Conservation (phyloP, 2,888 invertebrate species). For the Panopea generosa region DNA sequence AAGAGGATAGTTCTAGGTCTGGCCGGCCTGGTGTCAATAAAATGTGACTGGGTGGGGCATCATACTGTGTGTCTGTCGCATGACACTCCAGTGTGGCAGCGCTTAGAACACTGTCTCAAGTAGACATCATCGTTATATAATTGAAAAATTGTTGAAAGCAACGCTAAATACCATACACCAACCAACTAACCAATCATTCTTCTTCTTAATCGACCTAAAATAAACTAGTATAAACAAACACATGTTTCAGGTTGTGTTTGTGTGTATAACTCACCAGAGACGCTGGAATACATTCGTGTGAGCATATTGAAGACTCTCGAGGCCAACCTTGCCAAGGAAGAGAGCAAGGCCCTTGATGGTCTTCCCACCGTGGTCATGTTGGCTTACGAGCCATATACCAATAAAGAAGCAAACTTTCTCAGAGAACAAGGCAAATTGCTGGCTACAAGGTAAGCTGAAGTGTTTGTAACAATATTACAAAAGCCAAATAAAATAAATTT, state of each 20-base stretch:
- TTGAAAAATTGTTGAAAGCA: no score
- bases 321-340: slow-evolving; percentile 95
- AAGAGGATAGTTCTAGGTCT: no score
- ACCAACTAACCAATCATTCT: no score
- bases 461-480: background rate
- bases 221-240: no score
- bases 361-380: slow-evolving; percentile 96
- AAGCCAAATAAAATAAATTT: background rate
- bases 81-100: no score
- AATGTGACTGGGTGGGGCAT: no score
- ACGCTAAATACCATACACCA: no score
- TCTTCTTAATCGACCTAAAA: no score
- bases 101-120: no score
- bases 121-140: no score
- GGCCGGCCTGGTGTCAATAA: no score
- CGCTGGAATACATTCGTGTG: slow-evolving; percentile 95
- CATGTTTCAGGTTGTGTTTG: slow-evolving; percentile 86
- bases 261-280: slow-evolving; percentile 94
- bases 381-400: slow-evolving; percentile 94
- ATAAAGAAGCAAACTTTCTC: slow-evolving; percentile 93
- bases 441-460: slow-evolving; percentile 90
- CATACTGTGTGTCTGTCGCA: no score
- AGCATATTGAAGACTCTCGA: slow-evolving; percentile 96
- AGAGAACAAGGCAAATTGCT: slow-evolving; percentile 95
- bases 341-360: slow-evolving; percentile 93